Evolutionary conservation across 2,113 vertebrate genomes (phyloP).

Genomic region (Sciurus niger): DNA sequence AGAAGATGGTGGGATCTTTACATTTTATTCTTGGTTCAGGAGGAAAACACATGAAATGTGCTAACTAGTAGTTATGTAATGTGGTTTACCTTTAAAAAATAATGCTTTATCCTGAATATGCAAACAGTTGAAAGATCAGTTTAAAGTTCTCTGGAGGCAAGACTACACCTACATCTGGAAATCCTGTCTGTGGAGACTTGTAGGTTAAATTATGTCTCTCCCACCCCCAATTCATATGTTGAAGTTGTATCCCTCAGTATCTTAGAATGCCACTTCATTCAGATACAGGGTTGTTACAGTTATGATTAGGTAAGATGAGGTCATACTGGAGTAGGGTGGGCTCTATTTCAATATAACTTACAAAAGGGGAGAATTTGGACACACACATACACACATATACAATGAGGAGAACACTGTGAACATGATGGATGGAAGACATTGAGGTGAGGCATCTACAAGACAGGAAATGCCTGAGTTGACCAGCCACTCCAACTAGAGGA

Average conservation of each 20-base stretch:
- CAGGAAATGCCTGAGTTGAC: not conserved
- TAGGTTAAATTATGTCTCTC: not conserved
- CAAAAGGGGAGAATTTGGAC: not conserved
- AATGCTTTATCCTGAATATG: not conserved
- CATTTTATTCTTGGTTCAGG: not conserved
- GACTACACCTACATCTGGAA: not conserved
- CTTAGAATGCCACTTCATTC: not conserved
- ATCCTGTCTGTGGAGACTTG: not conserved
- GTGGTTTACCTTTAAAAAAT: not conserved
- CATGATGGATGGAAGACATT: not conserved
- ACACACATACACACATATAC: not conserved
- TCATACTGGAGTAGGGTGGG: not conserved
- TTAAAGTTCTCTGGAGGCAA: not conserved
- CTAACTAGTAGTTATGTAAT: not conserved
- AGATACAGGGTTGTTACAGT: not conserved
- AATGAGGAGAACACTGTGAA: not conserved
- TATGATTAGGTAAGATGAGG: not conserved
- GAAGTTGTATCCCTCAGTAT: not conserved
- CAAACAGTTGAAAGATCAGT: not conserved
- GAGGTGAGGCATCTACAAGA: rapidly evolving
- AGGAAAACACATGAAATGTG: not conserved
- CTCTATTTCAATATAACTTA: not conserved
- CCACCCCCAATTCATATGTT: not conserved
- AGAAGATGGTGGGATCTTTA: not conserved
- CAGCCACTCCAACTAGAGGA: not conserved